Evolutionary conservation across 2,113 vertebrate species (phyloP).

Genomic region (Cygnus buccinator): DNA sequence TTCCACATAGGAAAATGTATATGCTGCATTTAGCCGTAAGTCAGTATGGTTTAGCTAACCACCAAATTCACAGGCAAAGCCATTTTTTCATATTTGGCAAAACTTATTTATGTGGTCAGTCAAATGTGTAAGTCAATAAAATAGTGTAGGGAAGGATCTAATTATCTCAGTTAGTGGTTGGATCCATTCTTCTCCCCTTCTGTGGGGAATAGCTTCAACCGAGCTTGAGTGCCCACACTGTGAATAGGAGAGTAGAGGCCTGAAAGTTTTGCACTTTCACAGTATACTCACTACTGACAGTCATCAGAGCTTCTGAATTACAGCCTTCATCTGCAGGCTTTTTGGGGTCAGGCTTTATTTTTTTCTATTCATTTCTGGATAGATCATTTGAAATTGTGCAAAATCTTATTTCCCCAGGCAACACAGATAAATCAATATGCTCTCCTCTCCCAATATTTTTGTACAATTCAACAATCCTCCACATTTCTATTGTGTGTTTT

Average conservation of each 20-base stretch:
- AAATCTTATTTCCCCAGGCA: background rate
- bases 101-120: constrained; percentile 30
- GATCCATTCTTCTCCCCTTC: constrained; percentile 9
- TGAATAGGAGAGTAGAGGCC: background rate
- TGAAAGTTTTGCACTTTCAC: constrained; percentile 28
- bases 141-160: constrained; percentile 23
- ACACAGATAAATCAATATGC: background rate
- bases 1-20: background rate
- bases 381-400: background rate
- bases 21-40: background rate
- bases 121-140: constrained; percentile 41
- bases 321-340: background rate
- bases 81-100: constrained; percentile 2
- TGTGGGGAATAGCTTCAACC: background rate
- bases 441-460: constrained; percentile 5
- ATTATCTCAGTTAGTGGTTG: constrained; percentile 28
- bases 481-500: background rate
- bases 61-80: background rate
- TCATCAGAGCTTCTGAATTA: background rate
- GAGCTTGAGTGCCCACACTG: background rate
- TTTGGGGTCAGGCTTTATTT: background rate
- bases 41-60: background rate
- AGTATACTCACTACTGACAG: background rate
- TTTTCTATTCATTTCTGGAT: background rate
- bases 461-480: background rate